Evolutionary conservation across 2,113 vertebrate species (phyloP).

Genomic region (Pristiophorus japonicus): DNA sequence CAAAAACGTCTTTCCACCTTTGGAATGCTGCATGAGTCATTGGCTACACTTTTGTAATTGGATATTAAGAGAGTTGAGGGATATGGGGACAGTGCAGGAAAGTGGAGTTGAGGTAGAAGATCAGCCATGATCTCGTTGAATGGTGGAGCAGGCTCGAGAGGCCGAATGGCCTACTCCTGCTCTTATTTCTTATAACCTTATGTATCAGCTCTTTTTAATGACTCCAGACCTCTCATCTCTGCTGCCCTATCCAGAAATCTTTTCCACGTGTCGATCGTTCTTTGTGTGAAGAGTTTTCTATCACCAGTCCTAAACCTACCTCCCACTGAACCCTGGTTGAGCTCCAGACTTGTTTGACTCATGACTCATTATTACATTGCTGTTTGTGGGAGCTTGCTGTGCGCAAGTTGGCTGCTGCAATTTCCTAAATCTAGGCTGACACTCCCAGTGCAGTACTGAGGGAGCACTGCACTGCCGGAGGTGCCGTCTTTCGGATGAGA

Average conservation of each 20-base stretch:
- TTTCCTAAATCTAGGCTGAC: neutral
- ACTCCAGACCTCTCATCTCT: neutral
- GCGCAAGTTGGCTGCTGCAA: neutral
- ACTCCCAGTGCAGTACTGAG: neutral
- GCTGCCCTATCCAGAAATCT: neutral
- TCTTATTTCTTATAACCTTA: too few species aligned
- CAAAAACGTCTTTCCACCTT: neutral
- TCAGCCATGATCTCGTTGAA: too few species aligned
- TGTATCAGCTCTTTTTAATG: neutral
- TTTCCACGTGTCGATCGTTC: neutral
- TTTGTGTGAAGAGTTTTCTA: neutral
- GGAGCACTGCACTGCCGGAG: neutral
- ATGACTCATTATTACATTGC: neutral
- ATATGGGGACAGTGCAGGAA: too few species aligned
- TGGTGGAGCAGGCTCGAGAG: too few species aligned
- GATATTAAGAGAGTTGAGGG: too few species aligned
- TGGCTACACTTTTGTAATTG: neutral
- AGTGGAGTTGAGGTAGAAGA: too few species aligned
- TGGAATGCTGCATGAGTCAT: neutral
- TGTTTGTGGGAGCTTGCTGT: neutral
- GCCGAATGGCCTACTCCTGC: too few species aligned
- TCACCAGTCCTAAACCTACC: neutral
- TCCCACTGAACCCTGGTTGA: neutral
- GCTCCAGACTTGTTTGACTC: neutral
- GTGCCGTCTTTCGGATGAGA: neutral